phyloP scores from a whole-genome alignment of 2,797 vertebrate genomes.

The Coendou prehensilis region DNA sequence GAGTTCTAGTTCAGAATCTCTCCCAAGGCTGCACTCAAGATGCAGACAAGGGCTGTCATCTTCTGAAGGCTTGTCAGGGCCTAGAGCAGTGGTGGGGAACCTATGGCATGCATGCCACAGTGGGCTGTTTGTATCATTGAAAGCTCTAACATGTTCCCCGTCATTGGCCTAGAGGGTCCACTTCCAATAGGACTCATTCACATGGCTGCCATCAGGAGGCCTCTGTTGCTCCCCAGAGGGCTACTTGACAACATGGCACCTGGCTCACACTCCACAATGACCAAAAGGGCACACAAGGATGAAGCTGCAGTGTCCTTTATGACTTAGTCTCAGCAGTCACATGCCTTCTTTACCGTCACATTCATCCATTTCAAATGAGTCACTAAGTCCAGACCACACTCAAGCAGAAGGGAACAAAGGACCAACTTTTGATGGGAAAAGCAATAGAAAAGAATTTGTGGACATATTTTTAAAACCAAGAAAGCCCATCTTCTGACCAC shows the following conservation, averaged over 20 bases:
- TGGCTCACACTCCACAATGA: neutral
- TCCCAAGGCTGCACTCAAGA: neutral
- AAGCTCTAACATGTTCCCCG: neutral
- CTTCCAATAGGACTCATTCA: neutral
- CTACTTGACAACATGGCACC: neutral
- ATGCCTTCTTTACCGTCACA: neutral
- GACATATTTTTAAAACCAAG: conserved; percentile 22
- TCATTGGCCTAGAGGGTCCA: neutral
- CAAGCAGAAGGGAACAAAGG: neutral
- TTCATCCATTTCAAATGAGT: neutral
- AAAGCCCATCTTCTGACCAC: neutral
- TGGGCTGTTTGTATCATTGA: neutral
- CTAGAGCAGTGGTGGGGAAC: neutral
- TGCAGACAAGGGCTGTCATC: neutral
- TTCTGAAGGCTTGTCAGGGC: neutral
- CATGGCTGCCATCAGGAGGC: neutral
- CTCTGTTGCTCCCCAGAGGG: neutral
- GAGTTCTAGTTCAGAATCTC: neutral
- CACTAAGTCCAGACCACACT: neutral
- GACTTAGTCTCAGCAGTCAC: neutral
- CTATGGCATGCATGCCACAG: neutral
- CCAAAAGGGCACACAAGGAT: neutral
- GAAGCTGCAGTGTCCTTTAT: neutral
- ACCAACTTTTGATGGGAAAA: neutral
- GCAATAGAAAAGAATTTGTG: neutral